These are phyloP conservation scores for Distichodus sexfasciatus DNA, from an alignment of 2,797 vertebrate species.

Conservation along the genomic window DNA sequence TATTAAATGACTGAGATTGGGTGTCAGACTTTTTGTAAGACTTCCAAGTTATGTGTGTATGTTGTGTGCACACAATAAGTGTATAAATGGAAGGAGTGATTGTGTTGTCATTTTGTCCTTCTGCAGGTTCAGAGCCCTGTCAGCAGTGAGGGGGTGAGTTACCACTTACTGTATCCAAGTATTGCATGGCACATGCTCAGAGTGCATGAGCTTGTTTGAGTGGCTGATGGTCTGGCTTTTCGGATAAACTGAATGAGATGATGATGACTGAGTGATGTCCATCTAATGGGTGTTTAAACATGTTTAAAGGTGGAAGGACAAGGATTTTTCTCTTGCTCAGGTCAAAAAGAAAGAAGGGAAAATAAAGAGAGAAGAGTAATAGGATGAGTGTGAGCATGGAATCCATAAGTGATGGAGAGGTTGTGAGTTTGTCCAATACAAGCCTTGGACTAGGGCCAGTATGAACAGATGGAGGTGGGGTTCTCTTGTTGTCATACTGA, in stretches of 20 bases:
- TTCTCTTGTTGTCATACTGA: slow-evolving; percentile 25
- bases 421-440: slow-evolving; percentile 36
- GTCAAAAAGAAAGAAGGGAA: no score
- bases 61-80: neutral
- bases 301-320: neutral
- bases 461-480: slow-evolving; percentile 41
- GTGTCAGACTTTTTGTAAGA: no score
- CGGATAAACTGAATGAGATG: no score
- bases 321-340: no score
- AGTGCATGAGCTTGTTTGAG: slow-evolving; percentile 7
- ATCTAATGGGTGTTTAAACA: slow-evolving; percentile 3
- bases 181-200: slow-evolving; percentile 14
- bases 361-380: neutral
- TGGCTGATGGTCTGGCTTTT: slow-evolving; percentile 3
- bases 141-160: slow-evolving; percentile 50
- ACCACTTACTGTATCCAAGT: slow-evolving; percentile 21
- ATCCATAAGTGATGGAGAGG: neutral
- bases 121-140: slow-evolving; percentile 51
- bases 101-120: slow-evolving; percentile 30
- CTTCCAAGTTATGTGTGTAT: neutral
- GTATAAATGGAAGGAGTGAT: neutral
- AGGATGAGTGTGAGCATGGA: neutral
- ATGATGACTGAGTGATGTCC: no score
- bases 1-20: no score
- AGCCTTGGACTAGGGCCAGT: slow-evolving; percentile 38